Percentiles rank a stretch among this genome's conserved stretches.
These are phyloP conservation scores for Ascidia mentula DNA, from an alignment of 23 tunicate genomes.

Conservation along the genomic window DNA sequence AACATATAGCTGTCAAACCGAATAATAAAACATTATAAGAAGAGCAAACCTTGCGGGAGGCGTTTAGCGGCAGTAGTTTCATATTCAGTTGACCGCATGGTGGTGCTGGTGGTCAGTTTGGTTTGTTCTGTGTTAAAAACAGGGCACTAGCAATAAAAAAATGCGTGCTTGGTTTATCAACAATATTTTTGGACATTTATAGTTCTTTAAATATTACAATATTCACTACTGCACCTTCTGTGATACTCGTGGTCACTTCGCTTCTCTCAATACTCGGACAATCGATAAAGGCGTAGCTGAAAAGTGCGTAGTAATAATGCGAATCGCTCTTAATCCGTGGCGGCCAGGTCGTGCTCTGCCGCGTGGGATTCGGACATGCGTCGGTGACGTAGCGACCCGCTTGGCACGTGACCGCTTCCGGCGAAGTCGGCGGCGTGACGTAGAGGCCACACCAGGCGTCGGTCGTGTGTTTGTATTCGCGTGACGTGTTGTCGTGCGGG, in stretches of 20 bases:
- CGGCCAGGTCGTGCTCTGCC: slow-evolving; percentile 7
- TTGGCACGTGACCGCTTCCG: neutral
- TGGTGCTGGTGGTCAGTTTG: neutral
- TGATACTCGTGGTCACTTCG: neutral
- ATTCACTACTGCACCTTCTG: neutral
- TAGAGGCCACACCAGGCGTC: slow-evolving; percentile 9
- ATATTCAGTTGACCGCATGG: neutral
- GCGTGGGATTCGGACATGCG: neutral
- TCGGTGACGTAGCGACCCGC: neutral
- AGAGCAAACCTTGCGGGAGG: too few species aligned
- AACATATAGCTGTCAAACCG: too few species aligned
- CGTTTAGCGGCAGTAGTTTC: neutral
- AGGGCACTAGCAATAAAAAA: neutral
- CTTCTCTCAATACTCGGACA: neutral
- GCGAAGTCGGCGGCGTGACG: neutral
- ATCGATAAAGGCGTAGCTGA: slow-evolving; percentile 12
- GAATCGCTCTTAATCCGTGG: slow-evolving; percentile 3
- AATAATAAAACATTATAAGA: too few species aligned
- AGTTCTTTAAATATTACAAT: too few species aligned
- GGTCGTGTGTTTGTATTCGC: slow-evolving; percentile 13
- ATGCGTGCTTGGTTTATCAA: neutral
- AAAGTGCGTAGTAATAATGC: slow-evolving; percentile 2
- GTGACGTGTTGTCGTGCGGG: slow-evolving; percentile 12
- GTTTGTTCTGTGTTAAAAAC: neutral
- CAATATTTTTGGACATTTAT: neutral